Evolutionary conservation across 2,888 invertebrate genomes (phyloP), one percentile per base, ranked within the genome.

Genomic region (Leucozona laternaria): DNA sequence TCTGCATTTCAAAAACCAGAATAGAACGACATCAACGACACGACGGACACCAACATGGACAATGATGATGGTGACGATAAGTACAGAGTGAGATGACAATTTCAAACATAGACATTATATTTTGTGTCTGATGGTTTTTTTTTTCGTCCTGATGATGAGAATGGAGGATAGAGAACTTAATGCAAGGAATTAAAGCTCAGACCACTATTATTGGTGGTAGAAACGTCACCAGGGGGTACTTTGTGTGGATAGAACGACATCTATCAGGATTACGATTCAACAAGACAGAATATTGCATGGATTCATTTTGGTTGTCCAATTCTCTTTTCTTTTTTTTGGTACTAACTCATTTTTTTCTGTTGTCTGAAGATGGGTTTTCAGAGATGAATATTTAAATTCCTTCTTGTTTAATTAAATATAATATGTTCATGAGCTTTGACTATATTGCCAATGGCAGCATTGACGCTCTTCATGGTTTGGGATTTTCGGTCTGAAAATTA

Each of bases 381-480:
- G 50, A 73, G 58, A 70, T 72, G 43, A 70, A 31, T 58, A 77
- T 78, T 78, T 64, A 81, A 72, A 64, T 80, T 57, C 57, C 70
- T 50, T 68, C 62, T 50, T 85, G 73, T 81, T 81, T 85, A 86
- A 86, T 86, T 86, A 86, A 86, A 81, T 83, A 55, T 79, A 57
- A 55, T 79, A 43, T 64, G 70, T 57, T 4, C 34, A 17, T 1
- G 17, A 7, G 53, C 28, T 25, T 58, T 28, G 57, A 40, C 25
- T n/a, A 7, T 20, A 58, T 37, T 40, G 43, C 11, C 71, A 60
- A 55, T 48, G 62, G 58, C 64, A 58, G 58, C 64, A 58, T n/a
- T 70, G 76, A 71, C 62, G 5, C 28, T 31, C 7, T 31, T n/a
- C n/a, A n/a, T 55, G 28, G 34, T 55, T 50, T 40, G 22, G 17